phyloP scores from a whole-genome alignment of 2,797 vertebrate species.

The Pipistrellus kuhlii region DNA sequence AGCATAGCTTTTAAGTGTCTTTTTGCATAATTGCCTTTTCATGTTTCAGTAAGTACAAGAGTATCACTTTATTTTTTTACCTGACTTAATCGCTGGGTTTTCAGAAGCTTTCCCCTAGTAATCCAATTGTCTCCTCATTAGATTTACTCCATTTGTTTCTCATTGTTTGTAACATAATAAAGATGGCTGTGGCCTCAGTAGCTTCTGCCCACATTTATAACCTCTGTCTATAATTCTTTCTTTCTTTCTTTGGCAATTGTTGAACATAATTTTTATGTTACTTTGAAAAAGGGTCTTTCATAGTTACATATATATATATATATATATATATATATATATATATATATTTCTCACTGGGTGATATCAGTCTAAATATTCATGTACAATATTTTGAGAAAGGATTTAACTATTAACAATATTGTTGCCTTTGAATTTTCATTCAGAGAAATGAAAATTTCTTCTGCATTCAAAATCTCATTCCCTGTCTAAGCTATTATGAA shows the following conservation, averaged over 20 bases:
- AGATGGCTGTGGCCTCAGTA: not conserved
- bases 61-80: conserved; percentile 51
- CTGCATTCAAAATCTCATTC: conserved; percentile 14
- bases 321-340: no score
- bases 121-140: conserved; percentile 73
- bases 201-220: conserved; percentile 14
- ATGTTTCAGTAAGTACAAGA: conserved; percentile 68
- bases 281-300: not conserved
- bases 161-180: conserved; percentile 57
- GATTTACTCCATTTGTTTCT: conserved; percentile 71
- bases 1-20: conserved; percentile 68
- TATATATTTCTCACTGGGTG: not conserved
- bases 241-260: not conserved
- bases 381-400: conserved; percentile 39
- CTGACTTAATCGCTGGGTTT: conserved; percentile 69
- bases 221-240: not conserved
- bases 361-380: not conserved
- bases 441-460: not conserved
- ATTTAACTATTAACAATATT: not conserved
- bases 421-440: not conserved
- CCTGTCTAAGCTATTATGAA: not conserved
- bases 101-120: conserved; percentile 51
- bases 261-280: conserved; percentile 8
- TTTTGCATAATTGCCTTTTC: conserved; percentile 77
- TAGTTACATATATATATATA: no score